Conservation (phyloP, 64 coral and sea anemone species). For the Hydrozoanthus tunicans region DNA sequence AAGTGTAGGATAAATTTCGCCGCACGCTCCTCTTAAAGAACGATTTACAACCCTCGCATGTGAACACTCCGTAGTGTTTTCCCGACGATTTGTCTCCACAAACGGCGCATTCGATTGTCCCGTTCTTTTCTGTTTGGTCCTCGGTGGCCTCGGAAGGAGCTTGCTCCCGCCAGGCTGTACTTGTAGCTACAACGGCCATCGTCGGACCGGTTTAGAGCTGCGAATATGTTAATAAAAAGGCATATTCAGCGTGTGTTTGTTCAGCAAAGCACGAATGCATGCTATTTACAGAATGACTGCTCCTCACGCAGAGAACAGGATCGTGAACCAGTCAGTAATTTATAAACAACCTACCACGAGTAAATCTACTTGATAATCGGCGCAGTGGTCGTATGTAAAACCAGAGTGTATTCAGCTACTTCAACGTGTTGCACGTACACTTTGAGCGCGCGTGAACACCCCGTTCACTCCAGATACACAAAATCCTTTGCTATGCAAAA, state of each 20-base stretch:
- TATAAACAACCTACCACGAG: conserved; percentile 61
- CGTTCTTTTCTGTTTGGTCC: conserved; percentile 48
- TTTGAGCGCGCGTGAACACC: conserved; percentile 47
- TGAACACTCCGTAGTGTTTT: conserved; percentile 54
- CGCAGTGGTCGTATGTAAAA: conserved; percentile 18
- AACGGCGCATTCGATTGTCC: conserved; percentile 49
- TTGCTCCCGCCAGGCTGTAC: conserved; percentile 31
- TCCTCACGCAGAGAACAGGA: conserved; percentile 41
- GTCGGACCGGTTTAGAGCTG: conserved; percentile 61
- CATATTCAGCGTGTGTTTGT: conserved; percentile 66
- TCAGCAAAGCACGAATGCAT: conserved; percentile 66
- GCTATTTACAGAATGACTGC: conserved; percentile 56
- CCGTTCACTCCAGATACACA: conserved; percentile 59
- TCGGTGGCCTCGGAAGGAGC: conserved; percentile 29
- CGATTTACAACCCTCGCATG: conserved; percentile 51
- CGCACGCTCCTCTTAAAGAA: conserved; percentile 59
- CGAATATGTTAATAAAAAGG: conserved; percentile 66
- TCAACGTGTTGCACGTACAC: conserved; percentile 10
- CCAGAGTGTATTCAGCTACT: neutral
- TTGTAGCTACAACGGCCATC: conserved; percentile 37
- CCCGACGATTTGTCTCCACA: conserved; percentile 56
- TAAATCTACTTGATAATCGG: conserved; percentile 27
- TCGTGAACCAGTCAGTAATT: conserved; percentile 28
- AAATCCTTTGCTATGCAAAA: conserved; percentile 96
- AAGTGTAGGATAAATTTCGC: conserved; percentile 47